phyloP scores from a whole-genome alignment of 2,888 invertebrate species.

The Oithona nana region DNA sequence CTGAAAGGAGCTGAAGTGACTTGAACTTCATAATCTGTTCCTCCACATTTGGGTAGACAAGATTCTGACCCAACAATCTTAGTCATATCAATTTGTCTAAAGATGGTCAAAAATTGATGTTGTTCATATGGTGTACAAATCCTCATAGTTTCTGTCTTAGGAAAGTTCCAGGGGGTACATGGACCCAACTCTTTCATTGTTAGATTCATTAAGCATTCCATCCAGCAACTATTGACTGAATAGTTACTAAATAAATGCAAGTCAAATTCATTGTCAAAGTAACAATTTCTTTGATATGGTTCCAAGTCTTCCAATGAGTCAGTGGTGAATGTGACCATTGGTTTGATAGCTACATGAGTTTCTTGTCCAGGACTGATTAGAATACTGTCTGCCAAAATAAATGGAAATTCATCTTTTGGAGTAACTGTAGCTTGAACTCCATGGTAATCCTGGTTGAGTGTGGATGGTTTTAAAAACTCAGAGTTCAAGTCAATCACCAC shows the following conservation, averaged over 20 bases:
- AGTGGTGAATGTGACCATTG: neutral
- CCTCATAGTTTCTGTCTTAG: too few relatives aligned
- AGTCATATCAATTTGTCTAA: too few relatives aligned
- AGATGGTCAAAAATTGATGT: too few relatives aligned
- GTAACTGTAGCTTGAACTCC: neutral
- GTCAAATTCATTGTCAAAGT: neutral
- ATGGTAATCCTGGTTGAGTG: neutral
- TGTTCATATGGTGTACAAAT: too few relatives aligned
- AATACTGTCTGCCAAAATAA: neutral
- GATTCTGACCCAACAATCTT: too few relatives aligned
- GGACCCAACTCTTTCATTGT: neutral
- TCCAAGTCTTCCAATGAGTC: neutral
- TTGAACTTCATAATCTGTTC: too few relatives aligned
- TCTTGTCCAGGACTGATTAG: neutral
- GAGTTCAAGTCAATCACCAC: neutral
- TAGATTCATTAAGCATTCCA: neutral
- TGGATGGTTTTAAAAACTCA: neutral
- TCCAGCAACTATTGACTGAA: constrained; percentile 18
- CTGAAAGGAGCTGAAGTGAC: too few relatives aligned
- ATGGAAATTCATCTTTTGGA: neutral
- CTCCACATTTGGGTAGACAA: too few relatives aligned
- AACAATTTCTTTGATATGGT: neutral
- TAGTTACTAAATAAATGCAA: constrained; percentile 19
- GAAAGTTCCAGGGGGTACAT: neutral
- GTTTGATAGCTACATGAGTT: neutral